A percentile compares a stretch with the other conserved stretches of the same genome.
Evolutionary conservation across 2,888 invertebrate species (phyloP).

Genomic region (Leucophenga montana): DNA sequence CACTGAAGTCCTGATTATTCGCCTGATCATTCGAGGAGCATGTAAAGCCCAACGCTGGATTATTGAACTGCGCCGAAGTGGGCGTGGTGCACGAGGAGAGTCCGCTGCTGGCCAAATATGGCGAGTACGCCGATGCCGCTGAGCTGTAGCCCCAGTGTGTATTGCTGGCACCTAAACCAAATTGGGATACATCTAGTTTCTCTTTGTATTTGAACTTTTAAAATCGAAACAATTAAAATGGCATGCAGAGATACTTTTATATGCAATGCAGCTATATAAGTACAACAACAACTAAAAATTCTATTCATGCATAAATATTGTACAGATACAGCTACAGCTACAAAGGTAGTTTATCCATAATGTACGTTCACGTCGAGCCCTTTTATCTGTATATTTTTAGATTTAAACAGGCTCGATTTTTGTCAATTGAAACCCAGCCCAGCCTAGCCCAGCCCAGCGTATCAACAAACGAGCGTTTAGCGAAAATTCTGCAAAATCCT

Average conservation of each 20-base stretch:
- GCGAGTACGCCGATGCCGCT: constrained; percentile 88
- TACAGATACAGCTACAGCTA: constrained; percentile 26
- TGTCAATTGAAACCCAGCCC: too few species aligned
- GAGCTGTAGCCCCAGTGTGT: constrained; percentile 92
- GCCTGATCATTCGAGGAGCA: constrained; percentile 80
- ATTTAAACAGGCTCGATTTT: too few species aligned
- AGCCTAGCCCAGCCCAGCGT: too few species aligned
- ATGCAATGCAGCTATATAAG: constrained; percentile 21
- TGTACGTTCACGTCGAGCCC: too few species aligned
- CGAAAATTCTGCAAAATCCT: too few species aligned
- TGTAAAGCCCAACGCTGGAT: constrained; percentile 82
- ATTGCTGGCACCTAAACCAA: constrained; percentile 87
- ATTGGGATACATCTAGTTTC: constrained; percentile 85
- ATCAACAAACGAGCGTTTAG: too few species aligned
- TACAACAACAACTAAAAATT: constrained; percentile 16
- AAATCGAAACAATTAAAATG: neutral
- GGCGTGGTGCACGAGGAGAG: constrained; percentile 85
- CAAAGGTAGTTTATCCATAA: too few species aligned
- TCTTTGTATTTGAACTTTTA: constrained; percentile 14
- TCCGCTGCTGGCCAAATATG: constrained; percentile 82
- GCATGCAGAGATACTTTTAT: constrained; percentile 6
- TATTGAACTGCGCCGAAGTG: constrained; percentile 81
- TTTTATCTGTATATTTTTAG: too few species aligned
- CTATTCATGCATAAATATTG: constrained; percentile 31
- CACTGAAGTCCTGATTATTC: constrained; percentile 76